Base-by-base conservation (phyloP, 2,888 invertebrate genomes). In the Lycophotia porphyrea region DNA sequence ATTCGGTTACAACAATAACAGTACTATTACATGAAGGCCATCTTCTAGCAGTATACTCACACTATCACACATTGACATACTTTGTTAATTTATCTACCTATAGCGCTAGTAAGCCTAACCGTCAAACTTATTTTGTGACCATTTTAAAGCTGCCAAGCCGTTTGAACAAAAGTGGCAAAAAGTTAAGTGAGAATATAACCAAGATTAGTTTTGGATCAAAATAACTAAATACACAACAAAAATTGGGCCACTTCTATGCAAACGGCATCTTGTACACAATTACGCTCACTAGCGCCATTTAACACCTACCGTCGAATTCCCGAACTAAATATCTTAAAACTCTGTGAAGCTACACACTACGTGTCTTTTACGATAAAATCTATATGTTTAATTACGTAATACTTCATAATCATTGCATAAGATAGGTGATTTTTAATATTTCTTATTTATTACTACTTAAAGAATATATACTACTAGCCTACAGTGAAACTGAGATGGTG, bases 11-110 rank as follows among this genome's bases (percentile, higher is more conserved):
- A 76, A 75, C 77, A 76, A 84, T 70, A 85, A 78, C 71, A 86
- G 81, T 82, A 89, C 90, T 82, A 74, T 63, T 58, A 89, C 87
- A 87, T 78, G 82, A 93, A 93, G 93, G 93, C 92, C 90, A 90
- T 85, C 76, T 85, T 82, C 85, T 87, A 92, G 89, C 89, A 88
- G 88, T 89, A 88, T 88, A 88, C 88, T 82, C 75, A 85, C 76
- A 82, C 80, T 84, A 77, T 87, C 84, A 87, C 85, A 88, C 47
- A 64, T 34, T 69, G 61, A 69, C 27, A 34, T 63, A 27, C 18
- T 64, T 70, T 65, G 34, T 75, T 78, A 24, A 82, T 78, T 82
- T 36, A 39, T 78, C 74, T 78, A 78, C 31, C 39, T 49, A 65
- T 8, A 55, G 60, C 55, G 52, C 75, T 87, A 77, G 81, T 78